Base-by-base conservation (phyloP, 2,113 vertebrate genomes). In the Oophaga pumilio region DNA sequence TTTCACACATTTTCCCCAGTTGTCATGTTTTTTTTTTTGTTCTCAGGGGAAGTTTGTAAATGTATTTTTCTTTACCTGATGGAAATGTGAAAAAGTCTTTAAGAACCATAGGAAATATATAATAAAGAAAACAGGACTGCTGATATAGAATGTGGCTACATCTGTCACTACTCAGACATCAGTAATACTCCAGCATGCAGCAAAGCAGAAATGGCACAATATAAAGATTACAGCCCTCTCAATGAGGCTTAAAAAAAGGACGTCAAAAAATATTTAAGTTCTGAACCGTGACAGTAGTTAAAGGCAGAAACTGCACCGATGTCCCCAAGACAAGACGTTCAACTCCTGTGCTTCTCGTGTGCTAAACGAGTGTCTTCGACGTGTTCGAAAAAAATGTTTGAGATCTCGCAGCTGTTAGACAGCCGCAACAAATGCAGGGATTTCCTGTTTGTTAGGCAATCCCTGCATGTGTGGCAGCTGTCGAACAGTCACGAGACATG, bases 51-150 rank as follows among this genome's bases (percentile, higher is more conserved):
- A 57, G 77, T 89, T 15, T 76, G 57, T 89, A 82, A 89, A 89
- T 89, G 71, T 89, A 82, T 90, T 89, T 90, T 89, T 82, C 89
- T 87, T 90, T 88, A 79, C 90, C 89, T 91, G 73, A 90, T 89
- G 68, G 64, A 71, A 90, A 86, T 50, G 79, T 26, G 71, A 68
- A 77, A 43, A 89, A 89, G 52, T 69, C 84, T 89, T 82, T 83
- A 83, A 76, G 59, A 88, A 83, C 79, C 86, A 64, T 62, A 60
- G 86, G 86, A 78, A 74, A 74, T 82, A 74, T 28, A 50, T 64
- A 59, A 18, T 53, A 50, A 18, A 80, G 18, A 81, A 56, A 57
- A 71, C 43, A 80, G 62, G 69, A 74, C 77, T 52, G 66, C 13
- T 59, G 56, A 28, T 53, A 81, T 49, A 71, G 59, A 81, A 52